Evolutionary conservation across 2,113 vertebrate species (phyloP), one percentile per base, ranked within the genome.

Genomic region (Astatotilapia flaviijosephi): DNA sequence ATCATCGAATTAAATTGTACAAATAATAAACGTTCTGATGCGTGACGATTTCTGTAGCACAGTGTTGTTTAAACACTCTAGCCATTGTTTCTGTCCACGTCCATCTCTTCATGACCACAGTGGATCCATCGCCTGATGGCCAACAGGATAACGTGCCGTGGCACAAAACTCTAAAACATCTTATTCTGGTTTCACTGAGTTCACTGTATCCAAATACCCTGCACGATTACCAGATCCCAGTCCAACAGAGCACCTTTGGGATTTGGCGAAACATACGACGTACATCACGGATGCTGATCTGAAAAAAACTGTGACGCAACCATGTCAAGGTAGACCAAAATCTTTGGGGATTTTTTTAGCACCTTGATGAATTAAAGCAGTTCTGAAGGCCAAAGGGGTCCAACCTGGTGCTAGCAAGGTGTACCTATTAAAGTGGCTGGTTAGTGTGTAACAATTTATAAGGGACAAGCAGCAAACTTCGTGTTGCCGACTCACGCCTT

Each of bases 401-500:
- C 21, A 6, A 45, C 65, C 65, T 15, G 21, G 2, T 45, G 40
- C 68, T 47, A 0, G 10, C 21, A 73, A 10, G n/a, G 21, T 45
- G 21, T 70, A 26, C 65, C n/a, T 23, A 70, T 70, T 70, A 42
- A 70, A 70, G 65, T 70, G 37, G 65, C 68, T 45, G 0, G 8
- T 45, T 15, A 45, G 13, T 26, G 1, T 45, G 2, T n/a, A 85
- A 88, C 49, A 83, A 83, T 88, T 86, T 92, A 86, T 62, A 70
- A 77, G 84, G 65, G 47, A 85, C 65, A 49, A 93, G 79, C 7
- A 40, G 40, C 55, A 49, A 88, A 86, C 79, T 83, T 55, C 9
- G 47, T 80, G 80, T 60, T 81, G 56, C 86, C 87, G 90, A 92
- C 79, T 93, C 86, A 86, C 80, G 55, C 58, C 90, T 26, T 13